Percentiles rank a stretch among this genome's conserved stretches.
phyloP scores from a whole-genome alignment of 2,888 invertebrate species.

The Caenorhabditis angaria region DNA sequence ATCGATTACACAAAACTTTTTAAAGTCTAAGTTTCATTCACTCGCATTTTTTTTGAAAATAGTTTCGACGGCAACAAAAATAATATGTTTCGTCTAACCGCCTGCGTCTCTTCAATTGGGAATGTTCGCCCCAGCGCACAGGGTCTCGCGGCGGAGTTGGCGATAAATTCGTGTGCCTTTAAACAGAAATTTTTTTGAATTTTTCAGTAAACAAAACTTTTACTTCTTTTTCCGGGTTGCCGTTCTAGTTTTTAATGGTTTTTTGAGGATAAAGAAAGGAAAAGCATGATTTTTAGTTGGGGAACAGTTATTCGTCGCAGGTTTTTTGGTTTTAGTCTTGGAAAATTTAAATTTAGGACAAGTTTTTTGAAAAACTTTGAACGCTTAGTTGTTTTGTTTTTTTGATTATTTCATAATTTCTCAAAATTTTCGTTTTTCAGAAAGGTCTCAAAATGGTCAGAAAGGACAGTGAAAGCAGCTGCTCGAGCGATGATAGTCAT shows the following conservation, averaged over 20 bases:
- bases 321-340: background rate
- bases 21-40: background rate
- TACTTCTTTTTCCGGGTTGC: no score
- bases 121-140: slow-evolving; percentile 19
- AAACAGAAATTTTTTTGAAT: slow-evolving; percentile 13
- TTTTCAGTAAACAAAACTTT: slow-evolving; percentile 11
- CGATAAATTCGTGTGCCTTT: slow-evolving; percentile 28
- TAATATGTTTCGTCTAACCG: background rate
- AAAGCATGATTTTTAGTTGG: background rate
- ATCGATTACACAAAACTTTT: no score
- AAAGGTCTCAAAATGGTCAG: slow-evolving; percentile 48
- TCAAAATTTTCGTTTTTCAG: no score
- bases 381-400: no score
- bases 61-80: background rate
- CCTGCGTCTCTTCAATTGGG: background rate
- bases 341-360: background rate
- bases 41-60: background rate
- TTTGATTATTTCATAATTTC: no score
- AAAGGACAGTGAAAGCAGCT: slow-evolving; percentile 62
- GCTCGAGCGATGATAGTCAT: slow-evolving; percentile 41
- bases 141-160: slow-evolving; percentile 29
- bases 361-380: no score
- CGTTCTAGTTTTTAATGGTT: background rate
- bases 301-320: no score
- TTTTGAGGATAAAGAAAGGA: background rate